Conservation (phyloP, 1,140 invertebrate genomes). For the Aphis gossypii region DNA sequence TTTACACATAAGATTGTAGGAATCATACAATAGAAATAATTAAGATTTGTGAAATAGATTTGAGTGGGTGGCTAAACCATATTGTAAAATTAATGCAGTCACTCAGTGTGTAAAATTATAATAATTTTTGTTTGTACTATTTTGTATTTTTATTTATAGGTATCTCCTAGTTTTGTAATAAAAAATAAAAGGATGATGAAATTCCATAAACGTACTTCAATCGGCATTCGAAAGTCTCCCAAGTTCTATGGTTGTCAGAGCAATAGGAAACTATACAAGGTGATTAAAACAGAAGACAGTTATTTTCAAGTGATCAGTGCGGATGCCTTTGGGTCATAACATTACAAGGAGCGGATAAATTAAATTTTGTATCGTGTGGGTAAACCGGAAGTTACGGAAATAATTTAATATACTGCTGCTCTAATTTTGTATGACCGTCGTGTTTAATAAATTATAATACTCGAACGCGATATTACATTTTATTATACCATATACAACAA, state of each 20-base stretch:
- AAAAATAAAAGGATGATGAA: not conserved
- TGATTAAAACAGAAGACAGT: not conserved
- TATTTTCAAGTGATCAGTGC: not conserved
- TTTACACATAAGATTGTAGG: not conserved
- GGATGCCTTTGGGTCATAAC: not conserved
- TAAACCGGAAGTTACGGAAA: not conserved
- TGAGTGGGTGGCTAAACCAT: not conserved
- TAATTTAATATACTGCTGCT: not conserved
- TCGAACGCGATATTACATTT: not conserved
- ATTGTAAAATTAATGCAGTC: not conserved
- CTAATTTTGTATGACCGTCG: not conserved
- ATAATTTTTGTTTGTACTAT: not conserved
- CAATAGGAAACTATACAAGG: too few species aligned
- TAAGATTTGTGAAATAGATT: too few species aligned
- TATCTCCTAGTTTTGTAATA: slow-evolving; percentile 3
- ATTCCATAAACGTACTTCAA: not conserved
- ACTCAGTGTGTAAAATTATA: not conserved
- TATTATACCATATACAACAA: not conserved
- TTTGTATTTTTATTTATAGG: not conserved
- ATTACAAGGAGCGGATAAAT: not conserved
- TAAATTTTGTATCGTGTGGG: slow-evolving; percentile 1
- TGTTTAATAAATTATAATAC: not conserved
- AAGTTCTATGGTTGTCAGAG: not conserved
- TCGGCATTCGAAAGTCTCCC: not conserved
- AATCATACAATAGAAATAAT: too few species aligned